A percentile compares a stretch with the other conserved stretches of the same genome.
phyloP scores from a whole-genome alignment of 1,140 invertebrate species.

The Neodiprion fabricii region DNA sequence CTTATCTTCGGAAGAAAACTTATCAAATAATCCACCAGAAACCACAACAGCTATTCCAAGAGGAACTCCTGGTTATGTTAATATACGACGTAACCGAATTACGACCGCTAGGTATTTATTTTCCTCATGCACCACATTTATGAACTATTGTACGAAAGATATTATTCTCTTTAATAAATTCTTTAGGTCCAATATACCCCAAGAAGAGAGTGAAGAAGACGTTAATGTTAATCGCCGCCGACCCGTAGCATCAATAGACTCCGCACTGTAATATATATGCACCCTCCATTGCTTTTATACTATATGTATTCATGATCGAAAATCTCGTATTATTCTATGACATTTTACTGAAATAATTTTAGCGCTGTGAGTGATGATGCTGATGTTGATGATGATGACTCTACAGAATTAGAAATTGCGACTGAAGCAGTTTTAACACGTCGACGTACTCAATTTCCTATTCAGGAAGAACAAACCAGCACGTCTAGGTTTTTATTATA shows the following conservation, averaged over 20 bases:
- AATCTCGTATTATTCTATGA: too few species aligned
- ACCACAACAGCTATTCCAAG: slow-evolving; percentile 57
- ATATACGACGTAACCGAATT: slow-evolving; percentile 68
- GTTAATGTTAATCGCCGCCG: not conserved
- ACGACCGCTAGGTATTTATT: slow-evolving; percentile 52
- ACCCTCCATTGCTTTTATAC: too few species aligned
- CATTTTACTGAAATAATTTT: too few species aligned
- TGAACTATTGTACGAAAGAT: not conserved
- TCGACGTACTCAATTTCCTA: slow-evolving; percentile 13
- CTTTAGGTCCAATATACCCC: slow-evolving; percentile 25
- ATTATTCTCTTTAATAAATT: not conserved
- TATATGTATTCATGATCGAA: too few species aligned
- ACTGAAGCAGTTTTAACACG: slow-evolving; percentile 23
- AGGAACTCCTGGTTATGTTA: slow-evolving; percentile 66
- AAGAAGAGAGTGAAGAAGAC: slow-evolving; percentile 40
- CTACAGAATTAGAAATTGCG: slow-evolving; percentile 22
- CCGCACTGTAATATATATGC: too few species aligned
- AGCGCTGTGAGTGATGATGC: too few species aligned
- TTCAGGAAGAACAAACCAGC: slow-evolving; percentile 30
- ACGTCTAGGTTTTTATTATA: slow-evolving; percentile 47
- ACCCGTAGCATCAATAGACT: not conserved
- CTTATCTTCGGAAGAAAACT: slow-evolving; percentile 44
- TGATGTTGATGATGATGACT: slow-evolving; percentile 29
- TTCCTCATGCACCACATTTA: not conserved
- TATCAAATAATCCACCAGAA: slow-evolving; percentile 42